Base-by-base conservation (phyloP, 1,140 invertebrate genomes). In the Condylostylus longicornis region DNA sequence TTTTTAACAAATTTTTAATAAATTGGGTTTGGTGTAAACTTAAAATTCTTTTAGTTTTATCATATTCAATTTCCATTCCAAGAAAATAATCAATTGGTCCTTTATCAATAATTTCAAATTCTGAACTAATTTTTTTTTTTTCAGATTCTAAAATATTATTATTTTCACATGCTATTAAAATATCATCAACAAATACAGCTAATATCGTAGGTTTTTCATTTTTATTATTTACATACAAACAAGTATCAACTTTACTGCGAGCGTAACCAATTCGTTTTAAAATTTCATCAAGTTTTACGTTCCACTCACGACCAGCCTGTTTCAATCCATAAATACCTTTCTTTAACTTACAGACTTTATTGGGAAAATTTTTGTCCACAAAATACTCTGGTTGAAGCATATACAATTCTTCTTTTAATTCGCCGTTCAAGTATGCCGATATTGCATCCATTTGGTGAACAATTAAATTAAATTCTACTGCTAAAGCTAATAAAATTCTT, bases 381-480 rank as follows among this genome's bases (percentile, higher is more conserved):
- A 51, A 54, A 10, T 53, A 55, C 38, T 51, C 35, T 8, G 62
- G 61, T 44, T 54, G 51, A 21, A 51, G 37, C 50, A 65, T 61
- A 42, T 54, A 66, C 18, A 68, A 46, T 8, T 47, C 45, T 47
- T 69, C 62, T 13, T 61, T 45, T 30, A 63, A 47, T 14, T 53
- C 40, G 17, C 63, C 62, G 45, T 68, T 50, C 9, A 67, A 44
- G 44, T 62, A 68, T 0, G 65, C 65, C n/a, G 58, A 58, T 35
- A 50, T 50, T 3, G 55, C 51, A 46, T 67, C 64, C 41, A 61
- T 46, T 28, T 64, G 57, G 23, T 48, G 37, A 18, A 54, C 25
- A 34, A 46, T 17, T 23, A 57, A 36, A 45, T 48, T 45, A 37
- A 42, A 40, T 51, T 50, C 38, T 36, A 18, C 50, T 37, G 62